phyloP scores from a whole-genome alignment of 2,888 invertebrate genomes.

The Chydorus sphaericus region DNA sequence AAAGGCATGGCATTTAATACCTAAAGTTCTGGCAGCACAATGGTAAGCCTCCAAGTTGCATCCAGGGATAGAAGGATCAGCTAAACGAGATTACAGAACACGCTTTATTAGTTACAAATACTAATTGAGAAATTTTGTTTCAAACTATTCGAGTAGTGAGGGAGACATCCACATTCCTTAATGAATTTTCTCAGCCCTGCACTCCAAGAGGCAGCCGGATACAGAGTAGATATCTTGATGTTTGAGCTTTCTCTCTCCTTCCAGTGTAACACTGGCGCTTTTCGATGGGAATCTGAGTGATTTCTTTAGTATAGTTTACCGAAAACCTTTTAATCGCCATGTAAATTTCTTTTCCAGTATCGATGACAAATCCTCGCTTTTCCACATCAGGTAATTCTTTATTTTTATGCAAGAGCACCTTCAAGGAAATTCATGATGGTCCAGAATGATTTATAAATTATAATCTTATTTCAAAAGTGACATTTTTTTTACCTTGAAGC shows the following conservation, averaged over 20 bases:
- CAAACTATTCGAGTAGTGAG: neutral
- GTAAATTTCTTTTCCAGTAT: neutral
- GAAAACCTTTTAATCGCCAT: neutral
- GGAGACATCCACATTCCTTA: neutral
- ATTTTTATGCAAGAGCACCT: neutral
- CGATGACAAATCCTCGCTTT: neutral
- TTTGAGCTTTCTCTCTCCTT: neutral
- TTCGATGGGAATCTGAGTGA: neutral
- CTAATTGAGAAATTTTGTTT: neutral
- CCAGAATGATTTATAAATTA: neutral
- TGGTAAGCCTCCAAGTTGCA: neutral
- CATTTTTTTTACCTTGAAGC: neutral
- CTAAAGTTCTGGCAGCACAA: neutral
- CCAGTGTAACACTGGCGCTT: neutral
- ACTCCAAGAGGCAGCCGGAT: neutral
- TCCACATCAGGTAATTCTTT: neutral
- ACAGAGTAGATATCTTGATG: neutral
- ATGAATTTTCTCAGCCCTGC: neutral
- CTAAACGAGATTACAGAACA: no score
- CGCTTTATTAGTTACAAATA: no score
- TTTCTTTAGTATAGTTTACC: neutral
- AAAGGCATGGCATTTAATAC: no score
- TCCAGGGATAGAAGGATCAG: neutral
- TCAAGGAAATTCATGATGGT: no score
- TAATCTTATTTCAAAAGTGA: neutral